These are phyloP conservation scores for Rhyacichthys aspro DNA, from an alignment of 2,797 vertebrate species.

Conservation along the genomic window DNA sequence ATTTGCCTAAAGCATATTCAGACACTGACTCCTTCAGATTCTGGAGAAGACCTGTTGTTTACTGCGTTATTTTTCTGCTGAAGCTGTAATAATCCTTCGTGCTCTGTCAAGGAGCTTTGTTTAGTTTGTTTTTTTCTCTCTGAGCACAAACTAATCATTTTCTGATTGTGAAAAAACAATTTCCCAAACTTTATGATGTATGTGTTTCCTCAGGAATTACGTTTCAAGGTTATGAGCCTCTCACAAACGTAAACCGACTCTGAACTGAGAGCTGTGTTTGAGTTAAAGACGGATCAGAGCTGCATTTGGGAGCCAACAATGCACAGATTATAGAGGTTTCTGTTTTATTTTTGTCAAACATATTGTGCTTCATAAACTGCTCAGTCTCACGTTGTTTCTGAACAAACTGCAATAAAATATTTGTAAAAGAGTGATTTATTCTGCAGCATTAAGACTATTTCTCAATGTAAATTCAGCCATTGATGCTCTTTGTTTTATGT, in stretches of 20 bases:
- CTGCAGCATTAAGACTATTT: no score
- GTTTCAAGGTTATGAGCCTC: no score
- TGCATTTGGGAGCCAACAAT: no score
- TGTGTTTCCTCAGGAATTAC: no score
- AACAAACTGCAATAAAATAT: not conserved
- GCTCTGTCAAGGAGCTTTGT: not conserved
- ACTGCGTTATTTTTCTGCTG: conserved; percentile 2
- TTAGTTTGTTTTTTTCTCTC: not conserved
- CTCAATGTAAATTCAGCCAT: no score
- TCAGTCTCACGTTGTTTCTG: not conserved
- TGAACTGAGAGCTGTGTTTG: no score
- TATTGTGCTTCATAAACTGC: not conserved
- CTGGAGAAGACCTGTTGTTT: not conserved
- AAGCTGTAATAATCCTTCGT: not conserved
- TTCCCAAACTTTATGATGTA: conserved; percentile 1
- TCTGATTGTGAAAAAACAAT: conserved; percentile 26
- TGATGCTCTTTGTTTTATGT: no score
- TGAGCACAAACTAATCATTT: conserved; percentile 30
- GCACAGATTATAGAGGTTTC: no score
- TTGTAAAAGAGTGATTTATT: not conserved
- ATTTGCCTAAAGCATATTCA: no score
- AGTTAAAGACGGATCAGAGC: no score
- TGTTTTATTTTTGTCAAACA: conserved; percentile 4
- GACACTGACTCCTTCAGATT: no score
- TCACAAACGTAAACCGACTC: no score